Evolutionary conservation across 2,113 vertebrate species (phyloP).

Genomic region (Datnioides undecimradiatus): DNA sequence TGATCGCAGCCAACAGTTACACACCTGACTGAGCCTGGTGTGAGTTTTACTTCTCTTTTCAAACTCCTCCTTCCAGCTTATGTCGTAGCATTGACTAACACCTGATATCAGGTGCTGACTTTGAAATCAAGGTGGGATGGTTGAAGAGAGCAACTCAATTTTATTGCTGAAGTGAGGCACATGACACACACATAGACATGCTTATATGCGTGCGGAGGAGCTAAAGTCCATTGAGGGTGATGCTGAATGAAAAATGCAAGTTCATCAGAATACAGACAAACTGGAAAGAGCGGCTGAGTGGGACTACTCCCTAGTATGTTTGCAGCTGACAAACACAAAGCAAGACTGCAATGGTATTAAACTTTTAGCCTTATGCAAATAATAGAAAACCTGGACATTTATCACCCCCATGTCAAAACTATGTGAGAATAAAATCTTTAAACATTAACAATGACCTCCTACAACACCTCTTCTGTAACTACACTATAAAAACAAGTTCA

Average conservation of each 20-base stretch:
- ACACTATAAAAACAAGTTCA: background rate
- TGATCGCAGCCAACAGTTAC: conserved; percentile 2
- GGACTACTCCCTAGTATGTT: background rate
- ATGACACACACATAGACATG: conserved; percentile 24
- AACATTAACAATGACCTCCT: background rate
- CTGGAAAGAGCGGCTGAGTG: background rate
- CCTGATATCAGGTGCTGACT: background rate
- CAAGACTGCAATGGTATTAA: no score
- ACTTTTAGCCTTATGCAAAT: background rate
- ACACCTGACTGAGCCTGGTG: background rate
- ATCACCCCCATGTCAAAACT: background rate
- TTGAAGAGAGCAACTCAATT: background rate
- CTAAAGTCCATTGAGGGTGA: conserved; percentile 19
- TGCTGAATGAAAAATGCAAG: background rate
- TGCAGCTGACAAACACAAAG: background rate
- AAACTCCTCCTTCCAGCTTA: conserved; percentile 38
- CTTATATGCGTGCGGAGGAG: background rate
- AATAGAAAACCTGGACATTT: background rate
- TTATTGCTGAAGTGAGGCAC: conserved; percentile 30
- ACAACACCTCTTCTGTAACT: background rate
- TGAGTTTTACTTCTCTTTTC: background rate
- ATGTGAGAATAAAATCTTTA: background rate
- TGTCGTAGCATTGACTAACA: background rate
- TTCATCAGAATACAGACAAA: conserved; percentile 1
- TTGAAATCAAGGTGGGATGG: background rate